Evolutionary conservation across 2,888 invertebrate genomes (phyloP), one percentile per base, ranked within the genome.

Genomic region (Carpatolechia fugitivella): DNA sequence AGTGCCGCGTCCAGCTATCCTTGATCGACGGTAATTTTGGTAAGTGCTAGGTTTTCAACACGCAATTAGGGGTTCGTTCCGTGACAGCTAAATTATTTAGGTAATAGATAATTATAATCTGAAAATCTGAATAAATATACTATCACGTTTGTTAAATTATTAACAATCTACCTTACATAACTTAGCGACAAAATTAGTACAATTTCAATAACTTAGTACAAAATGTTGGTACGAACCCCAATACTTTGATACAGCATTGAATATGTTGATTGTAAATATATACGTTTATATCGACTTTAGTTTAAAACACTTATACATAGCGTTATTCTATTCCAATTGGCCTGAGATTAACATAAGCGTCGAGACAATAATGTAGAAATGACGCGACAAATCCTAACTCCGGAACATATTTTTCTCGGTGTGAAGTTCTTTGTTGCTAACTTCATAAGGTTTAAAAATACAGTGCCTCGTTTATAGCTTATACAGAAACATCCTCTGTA

Each of bases 381-480:
- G 61, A 56, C 61, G 63, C 58, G 55, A 50, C 13, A 36, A 44
- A 51, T 53, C 58, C 3, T 24, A 24, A 24, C 24, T 16, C 35
- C 35, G 4, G 4, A 35, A 41, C 18, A 41, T 18, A 41, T 20
- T 20, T 7, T 41, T 41, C 10, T 41, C 18, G 18, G 18, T 6
- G 1, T 41, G n/a, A 35, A 35, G n/a, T 20, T 20, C 3, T 24
- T 24, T 18, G 16, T 41, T 41, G 40, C 20, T 41, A 18, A 10
- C 40, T 41, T 41, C 40, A 20, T 41, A 38, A 16, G 18, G 13
- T 38, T 8, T n/a, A n/a, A n/a, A n/a, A 54, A 54, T 35, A 36
- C 79, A 76, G 84, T 80, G 83, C 80, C 82, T 82, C 77, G 62
- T 41, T 57, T n/a, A n/a, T n/a, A n/a, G n/a, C n/a, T 66, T 74